phyloP scores from a whole-genome alignment of 2,888 invertebrate species.

The Eristalinus sepulchralis region DNA sequence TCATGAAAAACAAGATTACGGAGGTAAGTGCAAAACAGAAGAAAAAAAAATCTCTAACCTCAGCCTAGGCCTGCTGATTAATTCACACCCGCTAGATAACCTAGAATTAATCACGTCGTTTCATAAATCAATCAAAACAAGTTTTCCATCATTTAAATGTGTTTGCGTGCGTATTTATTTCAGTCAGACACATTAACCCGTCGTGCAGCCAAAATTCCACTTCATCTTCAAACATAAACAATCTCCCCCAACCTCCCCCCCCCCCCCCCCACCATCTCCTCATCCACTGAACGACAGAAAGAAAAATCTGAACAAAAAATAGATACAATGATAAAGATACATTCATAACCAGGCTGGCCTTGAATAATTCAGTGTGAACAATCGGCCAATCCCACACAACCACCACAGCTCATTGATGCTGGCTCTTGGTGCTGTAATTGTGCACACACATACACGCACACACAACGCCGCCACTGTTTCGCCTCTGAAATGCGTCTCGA shows the following conservation, averaged over 20 bases:
- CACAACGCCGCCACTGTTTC: neutral
- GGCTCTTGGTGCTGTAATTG: neutral
- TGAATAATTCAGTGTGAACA: constrained; percentile 23
- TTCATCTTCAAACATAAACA: neutral
- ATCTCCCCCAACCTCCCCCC: neutral
- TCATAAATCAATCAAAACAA: neutral
- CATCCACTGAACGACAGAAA: neutral
- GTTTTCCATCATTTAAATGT: neutral
- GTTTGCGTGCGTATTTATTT: neutral
- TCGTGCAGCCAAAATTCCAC: neutral
- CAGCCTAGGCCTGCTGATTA: neutral
- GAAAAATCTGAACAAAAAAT: neutral
- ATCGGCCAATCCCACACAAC: constrained; percentile 16
- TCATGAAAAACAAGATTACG: neutral
- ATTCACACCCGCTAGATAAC: neutral
- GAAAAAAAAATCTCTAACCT: neutral
- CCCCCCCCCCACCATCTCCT: no score
- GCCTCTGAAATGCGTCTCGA: neutral
- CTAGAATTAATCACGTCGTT: neutral
- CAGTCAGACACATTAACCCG: neutral
- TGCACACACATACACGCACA: neutral
- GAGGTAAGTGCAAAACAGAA: neutral
- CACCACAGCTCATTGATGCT: neutral
- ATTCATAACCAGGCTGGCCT: constrained; percentile 12
- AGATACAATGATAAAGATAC: neutral